These are phyloP conservation scores for Polyommatus icarus DNA, from an alignment of 2,888 invertebrate species.

Conservation along the genomic window DNA sequence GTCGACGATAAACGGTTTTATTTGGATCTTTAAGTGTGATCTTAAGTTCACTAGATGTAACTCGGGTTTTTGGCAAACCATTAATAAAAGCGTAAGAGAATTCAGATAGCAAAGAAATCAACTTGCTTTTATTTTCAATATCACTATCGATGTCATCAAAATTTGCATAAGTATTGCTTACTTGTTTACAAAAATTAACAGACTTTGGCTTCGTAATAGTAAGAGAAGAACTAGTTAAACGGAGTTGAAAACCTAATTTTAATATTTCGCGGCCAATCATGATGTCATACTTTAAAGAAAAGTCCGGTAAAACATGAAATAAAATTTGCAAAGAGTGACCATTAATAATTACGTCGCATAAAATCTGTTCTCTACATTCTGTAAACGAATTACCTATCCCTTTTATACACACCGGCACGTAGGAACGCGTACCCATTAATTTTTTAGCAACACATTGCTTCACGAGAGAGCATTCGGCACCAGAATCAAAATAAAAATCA, in stretches of 20 bases:
- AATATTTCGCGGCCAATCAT: conserved; percentile 11
- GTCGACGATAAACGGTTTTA: conserved; percentile 29
- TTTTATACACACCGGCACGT: not conserved
- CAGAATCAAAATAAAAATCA: not conserved
- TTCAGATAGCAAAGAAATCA: no score
- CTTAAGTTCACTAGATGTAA: no score
- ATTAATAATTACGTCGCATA: no score
- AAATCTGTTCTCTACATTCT: not conserved
- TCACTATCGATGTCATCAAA: no score
- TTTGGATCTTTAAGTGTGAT: conserved; percentile 22
- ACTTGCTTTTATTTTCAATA: no score
- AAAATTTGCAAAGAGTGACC: no score
- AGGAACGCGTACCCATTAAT: not conserved
- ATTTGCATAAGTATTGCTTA: no score
- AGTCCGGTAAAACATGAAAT: not conserved
- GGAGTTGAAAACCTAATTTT: not conserved
- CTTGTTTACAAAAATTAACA: not conserved
- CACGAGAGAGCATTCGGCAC: not conserved
- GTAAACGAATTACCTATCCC: not conserved
- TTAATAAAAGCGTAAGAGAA: no score
- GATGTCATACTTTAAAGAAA: no score
- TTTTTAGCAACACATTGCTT: not conserved
- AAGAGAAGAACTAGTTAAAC: no score
- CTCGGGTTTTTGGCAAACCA: no score
- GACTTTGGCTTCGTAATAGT: not conserved